Evolutionary conservation across 2,797 vertebrate species (phyloP), one percentile per base, ranked within the genome.

Genomic region (Takifugu ocellatus): DNA sequence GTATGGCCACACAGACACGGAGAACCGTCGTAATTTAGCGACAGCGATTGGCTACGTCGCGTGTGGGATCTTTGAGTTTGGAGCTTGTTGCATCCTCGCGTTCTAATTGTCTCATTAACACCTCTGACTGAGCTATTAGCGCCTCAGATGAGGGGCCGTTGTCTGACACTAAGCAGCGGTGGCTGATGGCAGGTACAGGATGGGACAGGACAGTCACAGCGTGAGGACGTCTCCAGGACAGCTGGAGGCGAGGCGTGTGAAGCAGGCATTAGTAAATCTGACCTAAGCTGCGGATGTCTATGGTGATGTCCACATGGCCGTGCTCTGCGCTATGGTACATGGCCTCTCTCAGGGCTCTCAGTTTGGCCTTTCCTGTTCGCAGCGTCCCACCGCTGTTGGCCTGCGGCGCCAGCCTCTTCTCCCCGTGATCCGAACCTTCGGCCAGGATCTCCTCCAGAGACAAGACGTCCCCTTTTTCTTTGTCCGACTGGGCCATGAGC

Each of bases 271-370:
- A 79, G 81, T 84, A 77, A 84, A 61, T 87, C 91, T 91, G 88
- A 93, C 92, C 91, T 85, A 92, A 90, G 87, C 90, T 92, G 86
- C 90, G 92, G 88, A 93, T 91, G 87, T 93, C 92, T 87, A 93
- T 90, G 89, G 91, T 92, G 90, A 93, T 93, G 90, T 93, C 92
- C 86, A 93, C 91, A 79, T 92, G 90, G 84, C 91, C 90, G 72
- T 93, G 92, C 78, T 93, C 92, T 69, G 91, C 89, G 68, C 92
- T 93, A 88, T 93, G 92, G 89, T 93, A 93, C 90, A 93, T 91
- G 88, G 92, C 92, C 86, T 93, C 92, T 83, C 90, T 90, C 85
- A 93, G 87, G 72, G 91, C 92, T 72, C 89, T 84, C 88, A 92
- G 89, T 74, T 84, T 90, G 84, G 90, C 90, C 87, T 92, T 92